Evolutionary conservation across 2,113 vertebrate species (phyloP).

Genomic region (Chamaea fasciata): DNA sequence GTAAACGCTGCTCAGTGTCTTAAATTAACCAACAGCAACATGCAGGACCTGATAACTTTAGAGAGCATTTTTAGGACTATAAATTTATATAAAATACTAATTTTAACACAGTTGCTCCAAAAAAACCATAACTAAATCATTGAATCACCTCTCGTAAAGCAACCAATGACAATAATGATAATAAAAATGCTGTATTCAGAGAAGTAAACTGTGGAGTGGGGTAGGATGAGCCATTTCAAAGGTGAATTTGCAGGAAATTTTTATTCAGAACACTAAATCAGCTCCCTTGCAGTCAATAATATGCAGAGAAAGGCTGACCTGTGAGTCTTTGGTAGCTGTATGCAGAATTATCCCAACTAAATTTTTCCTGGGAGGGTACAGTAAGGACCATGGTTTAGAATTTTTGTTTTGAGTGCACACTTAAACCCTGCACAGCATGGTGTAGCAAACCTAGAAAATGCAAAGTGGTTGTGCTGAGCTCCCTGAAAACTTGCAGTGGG

Average conservation of each 20-base stretch:
- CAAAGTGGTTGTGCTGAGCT: neutral
- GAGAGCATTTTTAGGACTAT: neutral
- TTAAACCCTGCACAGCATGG: neutral
- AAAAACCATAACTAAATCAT: neutral
- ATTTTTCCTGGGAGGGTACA: neutral
- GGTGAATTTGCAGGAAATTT: neutral
- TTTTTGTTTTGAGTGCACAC: neutral
- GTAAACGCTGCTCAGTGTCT: constrained; percentile 44
- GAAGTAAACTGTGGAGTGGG: neutral
- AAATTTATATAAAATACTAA: neutral
- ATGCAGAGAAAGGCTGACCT: neutral
- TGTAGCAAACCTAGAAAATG: neutral
- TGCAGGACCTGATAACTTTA: neutral
- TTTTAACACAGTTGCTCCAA: neutral
- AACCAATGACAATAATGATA: neutral
- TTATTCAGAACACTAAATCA: neutral
- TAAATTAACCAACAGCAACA: constrained; percentile 23
- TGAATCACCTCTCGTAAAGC: neutral
- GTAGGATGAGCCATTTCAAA: neutral
- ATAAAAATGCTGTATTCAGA: neutral
- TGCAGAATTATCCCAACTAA: neutral
- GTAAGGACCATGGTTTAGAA: neutral
- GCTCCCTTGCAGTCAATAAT: neutral
- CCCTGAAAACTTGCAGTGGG: neutral
- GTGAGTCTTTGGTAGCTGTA: neutral